Conservation (phyloP, 2,113 vertebrate species). For the Myotis brandtii region DNA sequence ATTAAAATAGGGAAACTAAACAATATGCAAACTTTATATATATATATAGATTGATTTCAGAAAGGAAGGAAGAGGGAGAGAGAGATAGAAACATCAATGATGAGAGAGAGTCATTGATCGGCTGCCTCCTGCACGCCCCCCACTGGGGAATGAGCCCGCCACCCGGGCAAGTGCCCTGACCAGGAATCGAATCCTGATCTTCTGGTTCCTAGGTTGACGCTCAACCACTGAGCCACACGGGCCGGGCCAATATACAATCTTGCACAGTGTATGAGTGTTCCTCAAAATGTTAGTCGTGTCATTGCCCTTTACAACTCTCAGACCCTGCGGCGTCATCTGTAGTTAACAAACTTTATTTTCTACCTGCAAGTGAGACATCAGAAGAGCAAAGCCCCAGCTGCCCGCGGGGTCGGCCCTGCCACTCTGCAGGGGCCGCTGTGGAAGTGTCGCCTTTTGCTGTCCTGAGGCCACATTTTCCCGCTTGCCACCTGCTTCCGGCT, state of each 20-base stretch:
- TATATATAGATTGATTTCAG: too few relatives aligned
- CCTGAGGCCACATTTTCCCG: neutral
- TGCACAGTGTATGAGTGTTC: neutral
- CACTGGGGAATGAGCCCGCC: too few relatives aligned
- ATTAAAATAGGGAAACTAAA: conserved; percentile 54
- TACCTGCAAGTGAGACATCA: neutral
- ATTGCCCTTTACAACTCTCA: neutral
- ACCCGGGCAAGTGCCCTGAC: too few relatives aligned
- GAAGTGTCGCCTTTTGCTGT: neutral
- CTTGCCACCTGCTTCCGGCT: neutral
- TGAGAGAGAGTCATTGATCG: too few relatives aligned
- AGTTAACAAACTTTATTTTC: neutral
- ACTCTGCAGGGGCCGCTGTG: neutral
- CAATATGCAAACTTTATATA: neutral
- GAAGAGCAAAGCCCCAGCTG: conserved; percentile 12
- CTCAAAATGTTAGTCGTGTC: neutral
- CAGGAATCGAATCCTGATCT: too few relatives aligned
- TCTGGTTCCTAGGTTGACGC: too few relatives aligned
- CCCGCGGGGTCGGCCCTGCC: neutral
- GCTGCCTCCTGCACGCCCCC: too few relatives aligned
- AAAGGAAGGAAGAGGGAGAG: too few relatives aligned
- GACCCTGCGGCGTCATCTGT: neutral
- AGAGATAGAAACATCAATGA: too few relatives aligned
- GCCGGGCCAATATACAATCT: neutral
- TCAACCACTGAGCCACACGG: too few relatives aligned